phyloP scores from a whole-genome alignment of 2,113 vertebrate species.

The Narcine bancroftii region DNA sequence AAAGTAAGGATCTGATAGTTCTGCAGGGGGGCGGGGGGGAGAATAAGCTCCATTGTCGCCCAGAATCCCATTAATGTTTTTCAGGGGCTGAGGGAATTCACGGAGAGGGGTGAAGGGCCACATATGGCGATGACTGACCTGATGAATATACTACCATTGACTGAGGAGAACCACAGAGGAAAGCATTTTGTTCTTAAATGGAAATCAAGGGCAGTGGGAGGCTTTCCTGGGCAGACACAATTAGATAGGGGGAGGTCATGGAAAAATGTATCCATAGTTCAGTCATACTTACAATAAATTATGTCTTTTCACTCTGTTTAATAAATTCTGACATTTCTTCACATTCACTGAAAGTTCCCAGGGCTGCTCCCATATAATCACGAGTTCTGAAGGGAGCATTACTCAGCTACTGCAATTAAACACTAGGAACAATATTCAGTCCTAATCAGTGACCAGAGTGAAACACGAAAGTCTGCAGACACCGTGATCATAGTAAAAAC shows the following conservation, averaged over 20 bases:
- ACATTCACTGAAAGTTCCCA: not conserved
- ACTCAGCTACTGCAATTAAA: not conserved
- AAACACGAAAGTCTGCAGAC: too few species aligned
- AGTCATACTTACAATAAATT: not conserved
- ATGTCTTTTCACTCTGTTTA: too few species aligned
- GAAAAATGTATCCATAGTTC: not conserved
- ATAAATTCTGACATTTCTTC: not conserved
- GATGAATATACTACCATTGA: not conserved
- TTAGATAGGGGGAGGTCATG: not conserved
- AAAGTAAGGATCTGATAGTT: not conserved
- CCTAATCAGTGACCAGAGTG: not conserved
- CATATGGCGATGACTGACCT: conserved; percentile 38
- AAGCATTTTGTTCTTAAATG: not conserved
- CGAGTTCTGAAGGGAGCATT: too few species aligned
- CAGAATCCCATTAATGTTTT: not conserved
- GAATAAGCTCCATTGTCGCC: conserved; percentile 36
- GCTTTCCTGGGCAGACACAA: not conserved
- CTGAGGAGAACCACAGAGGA: conserved; percentile 7
- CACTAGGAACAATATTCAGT: not conserved
- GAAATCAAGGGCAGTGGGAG: not conserved
- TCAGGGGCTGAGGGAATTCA: conserved; percentile 31
- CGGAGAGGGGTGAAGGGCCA: conserved; percentile 11
- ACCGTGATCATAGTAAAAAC: too few species aligned
- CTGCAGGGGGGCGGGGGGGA: too few species aligned
- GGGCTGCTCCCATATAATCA: not conserved